A percentile compares a stretch with the other conserved stretches of the same genome.
phyloP scores from a whole-genome alignment of 2,888 invertebrate genomes.

The Zhuqinia jingwanae region DNA sequence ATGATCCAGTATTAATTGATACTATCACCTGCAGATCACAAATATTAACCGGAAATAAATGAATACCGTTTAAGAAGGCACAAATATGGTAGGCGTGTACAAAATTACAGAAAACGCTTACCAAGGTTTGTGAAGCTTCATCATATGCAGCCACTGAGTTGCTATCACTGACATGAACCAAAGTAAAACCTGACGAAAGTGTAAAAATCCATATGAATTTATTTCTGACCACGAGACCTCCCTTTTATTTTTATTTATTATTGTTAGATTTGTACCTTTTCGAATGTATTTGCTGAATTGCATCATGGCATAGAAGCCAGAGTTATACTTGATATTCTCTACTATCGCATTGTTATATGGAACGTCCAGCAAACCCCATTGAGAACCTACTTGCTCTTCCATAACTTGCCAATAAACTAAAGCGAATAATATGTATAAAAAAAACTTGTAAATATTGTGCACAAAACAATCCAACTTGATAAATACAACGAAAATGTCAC shows the following conservation, averaged over 20 bases:
- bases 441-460: background rate
- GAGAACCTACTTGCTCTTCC: slow-evolving; percentile 74
- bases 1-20: slow-evolving; percentile 52
- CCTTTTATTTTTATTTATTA: no score
- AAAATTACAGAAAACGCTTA: slow-evolving; percentile 28
- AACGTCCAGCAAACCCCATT: slow-evolving; percentile 77
- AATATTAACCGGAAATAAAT: no score
- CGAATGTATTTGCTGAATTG: slow-evolving; percentile 78
- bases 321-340: slow-evolving; percentile 74
- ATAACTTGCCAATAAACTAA: slow-evolving; percentile 79
- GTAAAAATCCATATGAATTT: no score
- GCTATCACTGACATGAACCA: slow-evolving; percentile 70
- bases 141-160: slow-evolving; percentile 76
- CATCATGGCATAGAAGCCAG: slow-evolving; percentile 76
- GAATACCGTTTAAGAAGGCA: no score
- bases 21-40: slow-evolving; percentile 69
- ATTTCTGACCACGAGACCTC: no score
- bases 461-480: background rate
- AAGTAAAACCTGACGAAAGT: slow-evolving; percentile 68
- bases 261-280: slow-evolving; percentile 64
- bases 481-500: background rate
- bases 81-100: background rate
- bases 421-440: background rate
- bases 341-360: slow-evolving; percentile 73
- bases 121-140: slow-evolving; percentile 56